Evolutionary conservation across 2,797 vertebrate genomes (phyloP).

Genomic region (Tokudaia tokunoshimensis): DNA sequence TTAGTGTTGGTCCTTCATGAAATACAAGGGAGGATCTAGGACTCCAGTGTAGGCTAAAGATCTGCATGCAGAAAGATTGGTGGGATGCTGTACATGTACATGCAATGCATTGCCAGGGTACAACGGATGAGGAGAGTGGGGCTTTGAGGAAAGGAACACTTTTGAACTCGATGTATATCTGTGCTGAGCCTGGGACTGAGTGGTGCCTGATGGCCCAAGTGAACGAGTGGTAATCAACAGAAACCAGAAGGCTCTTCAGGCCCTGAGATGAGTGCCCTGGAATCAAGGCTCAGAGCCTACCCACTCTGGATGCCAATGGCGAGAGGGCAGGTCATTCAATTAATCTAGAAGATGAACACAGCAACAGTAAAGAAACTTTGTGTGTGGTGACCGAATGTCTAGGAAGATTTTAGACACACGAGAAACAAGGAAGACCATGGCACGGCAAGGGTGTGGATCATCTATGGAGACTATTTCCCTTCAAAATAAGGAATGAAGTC

Average conservation of each 20-base stretch:
- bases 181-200: fast-evolving
- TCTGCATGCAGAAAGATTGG: background rate
- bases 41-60: background rate
- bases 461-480: background rate
- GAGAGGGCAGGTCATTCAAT: fast-evolving
- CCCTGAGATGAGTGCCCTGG: fast-evolving
- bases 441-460: fast-evolving
- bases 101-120: no score
- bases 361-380: fast-evolving
- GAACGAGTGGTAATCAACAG: no score
- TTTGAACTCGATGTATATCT: background rate
- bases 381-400: no score
- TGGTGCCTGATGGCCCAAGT: background rate
- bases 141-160: background rate
- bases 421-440: background rate
- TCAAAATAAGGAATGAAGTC: background rate
- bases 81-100: fast-evolving
- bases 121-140: fast-evolving
- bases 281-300: fast-evolving
- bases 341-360: background rate
- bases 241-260: background rate
- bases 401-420: fast-evolving
- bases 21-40: background rate
- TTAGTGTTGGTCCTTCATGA: background rate
- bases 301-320: background rate